phyloP scores from a whole-genome alignment of 2,888 invertebrate species.

The Philonicus albiceps region DNA sequence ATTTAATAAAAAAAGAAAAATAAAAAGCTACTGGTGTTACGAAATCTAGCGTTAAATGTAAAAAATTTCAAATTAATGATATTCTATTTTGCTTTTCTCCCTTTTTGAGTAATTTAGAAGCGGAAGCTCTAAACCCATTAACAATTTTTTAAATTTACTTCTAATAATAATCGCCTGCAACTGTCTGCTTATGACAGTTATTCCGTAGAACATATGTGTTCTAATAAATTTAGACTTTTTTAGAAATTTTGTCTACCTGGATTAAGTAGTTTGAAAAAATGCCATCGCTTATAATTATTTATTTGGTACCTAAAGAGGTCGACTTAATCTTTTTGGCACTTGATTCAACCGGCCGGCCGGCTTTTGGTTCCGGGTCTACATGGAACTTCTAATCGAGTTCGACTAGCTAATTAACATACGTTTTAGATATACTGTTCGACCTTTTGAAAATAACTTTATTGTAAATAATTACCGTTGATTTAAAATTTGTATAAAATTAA shows the following conservation, averaged over 20 bases:
- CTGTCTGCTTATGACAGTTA: neutral
- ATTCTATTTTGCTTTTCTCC: neutral
- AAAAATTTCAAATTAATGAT: neutral
- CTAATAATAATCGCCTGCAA: neutral
- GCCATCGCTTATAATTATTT: neutral
- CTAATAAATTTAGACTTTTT: neutral
- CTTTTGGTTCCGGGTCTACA: neutral
- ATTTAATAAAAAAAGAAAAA: neutral
- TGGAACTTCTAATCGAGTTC: neutral
- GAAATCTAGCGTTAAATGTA: neutral
- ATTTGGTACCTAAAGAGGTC: neutral
- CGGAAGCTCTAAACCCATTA: neutral
- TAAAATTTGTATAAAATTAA: too few relatives aligned
- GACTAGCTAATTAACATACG: neutral
- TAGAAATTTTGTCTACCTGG: neutral
- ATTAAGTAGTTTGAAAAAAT: neutral
- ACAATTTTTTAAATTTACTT: neutral
- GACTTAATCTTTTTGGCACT: neutral
- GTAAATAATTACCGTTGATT: neutral
- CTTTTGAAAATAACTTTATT: neutral
- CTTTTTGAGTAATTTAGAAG: neutral
- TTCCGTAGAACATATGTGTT: neutral
- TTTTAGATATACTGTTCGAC: neutral
- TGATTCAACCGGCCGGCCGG: neutral
- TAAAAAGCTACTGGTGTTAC: neutral